Conservation (phyloP, 2,113 vertebrate species). For the Anarrhichthys ocellatus region DNA sequence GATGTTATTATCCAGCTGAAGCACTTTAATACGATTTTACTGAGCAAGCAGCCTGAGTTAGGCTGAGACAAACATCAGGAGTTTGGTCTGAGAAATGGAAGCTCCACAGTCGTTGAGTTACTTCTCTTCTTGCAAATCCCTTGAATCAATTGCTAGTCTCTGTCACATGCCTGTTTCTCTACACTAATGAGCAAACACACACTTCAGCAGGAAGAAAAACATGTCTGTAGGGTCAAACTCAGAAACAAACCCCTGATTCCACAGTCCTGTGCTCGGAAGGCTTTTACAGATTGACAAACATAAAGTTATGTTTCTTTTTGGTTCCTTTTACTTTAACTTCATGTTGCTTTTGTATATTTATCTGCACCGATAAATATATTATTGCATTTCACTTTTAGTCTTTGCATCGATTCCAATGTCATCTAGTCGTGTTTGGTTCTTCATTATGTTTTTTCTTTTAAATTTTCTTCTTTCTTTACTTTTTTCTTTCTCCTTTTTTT, state of each 20-base stretch:
- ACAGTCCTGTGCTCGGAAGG: not conserved
- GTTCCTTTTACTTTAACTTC: not conserved
- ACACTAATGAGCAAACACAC: not conserved
- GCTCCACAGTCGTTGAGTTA: slow-evolving; percentile 22
- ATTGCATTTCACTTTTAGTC: not conserved
- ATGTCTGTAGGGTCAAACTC: not conserved
- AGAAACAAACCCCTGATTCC: not conserved
- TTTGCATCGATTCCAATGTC: not conserved
- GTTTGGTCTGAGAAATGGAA: slow-evolving; percentile 36
- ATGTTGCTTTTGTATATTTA: slow-evolving; percentile 7
- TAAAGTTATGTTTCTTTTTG: not conserved
- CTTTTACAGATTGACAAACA: slow-evolving; percentile 12
- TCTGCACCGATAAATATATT: not conserved
- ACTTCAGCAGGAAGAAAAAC: not conserved
- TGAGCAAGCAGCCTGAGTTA: slow-evolving; percentile 28
- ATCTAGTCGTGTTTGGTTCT: not conserved
- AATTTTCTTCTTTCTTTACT: slow-evolving; percentile 70
- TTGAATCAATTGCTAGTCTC: not conserved
- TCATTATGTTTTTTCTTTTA: slow-evolving; percentile 13
- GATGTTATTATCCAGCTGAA: slow-evolving; percentile 54
- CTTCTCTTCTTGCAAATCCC: slow-evolving; percentile 17
- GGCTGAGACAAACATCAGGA: slow-evolving; percentile 28
- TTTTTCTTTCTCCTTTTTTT: slow-evolving; percentile 72
- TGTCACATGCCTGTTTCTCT: slow-evolving; percentile 4
- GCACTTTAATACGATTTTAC: slow-evolving; percentile 48